A percentile compares a stretch with the other conserved stretches of the same genome.
phyloP scores from a whole-genome alignment of 2,113 vertebrate species.

The Lycaon pictus region DNA sequence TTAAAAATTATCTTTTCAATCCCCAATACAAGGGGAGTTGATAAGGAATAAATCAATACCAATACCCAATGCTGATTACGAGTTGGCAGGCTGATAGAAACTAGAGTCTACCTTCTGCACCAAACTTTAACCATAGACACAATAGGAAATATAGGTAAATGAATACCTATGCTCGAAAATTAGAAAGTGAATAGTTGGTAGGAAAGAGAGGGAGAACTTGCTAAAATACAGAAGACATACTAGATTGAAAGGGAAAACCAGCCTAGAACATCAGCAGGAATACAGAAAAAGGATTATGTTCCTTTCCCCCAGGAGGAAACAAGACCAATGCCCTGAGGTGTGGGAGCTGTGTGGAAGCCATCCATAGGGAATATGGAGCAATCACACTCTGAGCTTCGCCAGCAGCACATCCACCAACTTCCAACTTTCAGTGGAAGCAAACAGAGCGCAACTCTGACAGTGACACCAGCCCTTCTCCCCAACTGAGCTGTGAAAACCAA shows the following conservation, averaged over 20 bases:
- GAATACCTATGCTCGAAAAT: not conserved
- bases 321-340: not conserved
- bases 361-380: not conserved
- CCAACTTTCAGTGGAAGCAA: not conserved
- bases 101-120: not conserved
- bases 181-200: not conserved
- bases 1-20: not conserved
- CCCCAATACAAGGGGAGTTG: not conserved
- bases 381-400: not conserved
- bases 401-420: not conserved
- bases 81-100: not conserved
- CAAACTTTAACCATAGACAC: not conserved
- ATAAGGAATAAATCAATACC: not conserved
- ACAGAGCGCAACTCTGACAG: not conserved
- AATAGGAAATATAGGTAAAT: not conserved
- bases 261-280: not conserved
- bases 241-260: not conserved
- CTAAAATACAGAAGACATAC: conserved; percentile 2
- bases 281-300: not conserved
- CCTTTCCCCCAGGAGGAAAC: not conserved
- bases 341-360: not conserved
- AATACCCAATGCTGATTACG: not conserved
- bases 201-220: not conserved
- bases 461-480: not conserved
- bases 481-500: not conserved